These are phyloP conservation scores for Diadegma fenestrale DNA, from an alignment of 2,888 invertebrate species.

Conservation along the genomic window DNA sequence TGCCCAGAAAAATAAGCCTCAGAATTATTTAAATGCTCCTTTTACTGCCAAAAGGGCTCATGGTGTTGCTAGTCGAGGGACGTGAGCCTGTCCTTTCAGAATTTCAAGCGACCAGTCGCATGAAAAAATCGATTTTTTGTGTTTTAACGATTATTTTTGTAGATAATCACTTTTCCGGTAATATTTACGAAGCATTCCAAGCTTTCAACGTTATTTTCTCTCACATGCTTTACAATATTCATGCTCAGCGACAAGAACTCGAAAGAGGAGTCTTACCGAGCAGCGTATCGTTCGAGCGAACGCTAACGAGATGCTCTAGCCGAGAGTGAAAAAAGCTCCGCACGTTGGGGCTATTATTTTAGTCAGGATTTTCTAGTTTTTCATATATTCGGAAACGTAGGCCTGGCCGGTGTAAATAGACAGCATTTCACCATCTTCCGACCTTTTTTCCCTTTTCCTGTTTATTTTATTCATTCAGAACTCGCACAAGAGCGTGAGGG, in stretches of 20 bases:
- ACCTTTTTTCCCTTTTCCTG: background rate
- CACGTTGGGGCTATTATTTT: constrained; percentile 15
- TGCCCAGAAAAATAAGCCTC: background rate
- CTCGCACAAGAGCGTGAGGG: background rate
- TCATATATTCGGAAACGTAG: background rate
- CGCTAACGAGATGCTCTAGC: constrained; percentile 43
- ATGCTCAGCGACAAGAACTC: constrained; percentile 8
- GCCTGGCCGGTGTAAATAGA: constrained; percentile 7
- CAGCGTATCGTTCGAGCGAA: background rate
- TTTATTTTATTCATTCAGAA: constrained; percentile 10
- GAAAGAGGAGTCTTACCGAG: background rate
- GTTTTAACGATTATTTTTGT: background rate
- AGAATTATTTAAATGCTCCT: background rate
- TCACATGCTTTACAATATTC: constrained; percentile 31
- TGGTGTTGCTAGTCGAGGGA: background rate
- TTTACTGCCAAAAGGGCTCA: background rate
- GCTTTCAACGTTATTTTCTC: background rate
- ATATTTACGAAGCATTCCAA: background rate
- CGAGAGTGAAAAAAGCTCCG: constrained; percentile 22
- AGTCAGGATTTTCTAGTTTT: constrained; percentile 27
- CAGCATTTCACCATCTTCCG: background rate
- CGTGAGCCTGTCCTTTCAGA: background rate
- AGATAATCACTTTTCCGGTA: background rate
- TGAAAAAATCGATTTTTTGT: background rate
- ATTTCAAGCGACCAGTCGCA: background rate